Base-by-base conservation (phyloP, 2,113 vertebrate genomes). In the Tetraodon nigroviridis region DNA sequence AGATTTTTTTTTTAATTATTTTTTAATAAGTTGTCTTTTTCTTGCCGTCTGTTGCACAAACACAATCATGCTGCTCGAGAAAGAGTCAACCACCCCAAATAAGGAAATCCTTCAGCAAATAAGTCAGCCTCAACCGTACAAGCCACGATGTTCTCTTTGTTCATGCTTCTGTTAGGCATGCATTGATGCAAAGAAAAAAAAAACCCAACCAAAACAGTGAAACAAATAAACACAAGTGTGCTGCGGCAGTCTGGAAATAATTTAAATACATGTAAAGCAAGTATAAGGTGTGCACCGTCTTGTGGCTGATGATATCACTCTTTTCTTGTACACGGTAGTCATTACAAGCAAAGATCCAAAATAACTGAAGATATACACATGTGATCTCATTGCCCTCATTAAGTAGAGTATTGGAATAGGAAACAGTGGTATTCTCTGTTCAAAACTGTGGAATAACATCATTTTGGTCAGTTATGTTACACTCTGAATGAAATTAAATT, bases 281-380 rank as follows among this genome's bases (percentile, higher is more conserved):
- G 69, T 89, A 89, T 90, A 90, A 91, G 89, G 29, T 89, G 90
- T 89, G 87, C 89, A 88, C 87, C 84, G 84, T 68, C 10, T 37
- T 37, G 32, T 37, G 24, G 24, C 24, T 27, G 24, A 27, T 27
- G 32, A 37, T 10, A 37, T 37, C 32, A 37, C 11, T 37, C 32
- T 37, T 1, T 37, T 4, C 7, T 37, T 37, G 32, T 37, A 37
- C 8, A 37, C 12, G 32, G 12, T 32, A 32, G 29, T 32, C 1
- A 11, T 37, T 37, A 11, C 11, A 37, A 10, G 11, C 32, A 37
- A 37, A 37, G 10, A 37, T 12, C 32, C 32, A 37, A 37, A 37
- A 8, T 27, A 6, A 6, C 5, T 37, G 11, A 37, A 37, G 7
- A 37, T 37, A 37, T 37, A 37, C 32, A 11, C 32, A 37, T 37